Evolutionary conservation across 2,888 invertebrate genomes (phyloP).

Genomic region (Matsumyia berberina): DNA sequence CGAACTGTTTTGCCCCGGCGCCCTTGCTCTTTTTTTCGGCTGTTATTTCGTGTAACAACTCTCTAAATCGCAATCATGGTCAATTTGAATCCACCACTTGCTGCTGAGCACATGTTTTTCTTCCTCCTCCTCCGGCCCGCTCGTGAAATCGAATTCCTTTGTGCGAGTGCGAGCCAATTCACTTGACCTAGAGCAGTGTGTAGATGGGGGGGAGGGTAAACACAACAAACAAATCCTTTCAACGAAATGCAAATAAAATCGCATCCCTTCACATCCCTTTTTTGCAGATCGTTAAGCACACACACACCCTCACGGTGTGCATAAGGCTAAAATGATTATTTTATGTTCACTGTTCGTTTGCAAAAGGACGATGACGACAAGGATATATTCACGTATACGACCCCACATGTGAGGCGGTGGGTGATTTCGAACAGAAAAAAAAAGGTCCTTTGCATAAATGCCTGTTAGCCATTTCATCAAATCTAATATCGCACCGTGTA

Average conservation of each 20-base stretch:
- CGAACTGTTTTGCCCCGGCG: constrained; percentile 38
- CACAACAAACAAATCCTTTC: constrained; percentile 66
- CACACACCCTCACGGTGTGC: constrained; percentile 41
- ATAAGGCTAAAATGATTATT: constrained; percentile 75
- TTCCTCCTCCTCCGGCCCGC: constrained; percentile 23
- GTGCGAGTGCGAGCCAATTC: constrained; percentile 54
- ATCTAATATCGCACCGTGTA: constrained; percentile 67
- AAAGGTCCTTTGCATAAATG: constrained; percentile 73
- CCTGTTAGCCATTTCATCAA: constrained; percentile 75
- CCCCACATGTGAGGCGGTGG: neutral
- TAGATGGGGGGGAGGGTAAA: neutral
- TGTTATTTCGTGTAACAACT: constrained; percentile 59
- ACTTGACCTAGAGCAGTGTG: constrained; percentile 54
- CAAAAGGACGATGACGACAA: constrained; percentile 41
- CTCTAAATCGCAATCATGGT: constrained; percentile 75
- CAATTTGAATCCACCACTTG: constrained; percentile 75
- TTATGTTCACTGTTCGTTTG: constrained; percentile 69
- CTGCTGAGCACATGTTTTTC: constrained; percentile 69
- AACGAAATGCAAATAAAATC: constrained; percentile 76
- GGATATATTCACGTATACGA: constrained; percentile 5
- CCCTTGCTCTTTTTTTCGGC: constrained; percentile 8
- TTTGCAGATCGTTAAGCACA: constrained; percentile 76
- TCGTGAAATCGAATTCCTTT: constrained; percentile 61
- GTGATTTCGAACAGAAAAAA: constrained; percentile 16
- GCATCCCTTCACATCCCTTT: constrained; percentile 68